A percentile compares a stretch with the other conserved stretches of the same genome.
Conservation (phyloP, 2,113 vertebrate species). For the Phaethornis superciliosus region DNA sequence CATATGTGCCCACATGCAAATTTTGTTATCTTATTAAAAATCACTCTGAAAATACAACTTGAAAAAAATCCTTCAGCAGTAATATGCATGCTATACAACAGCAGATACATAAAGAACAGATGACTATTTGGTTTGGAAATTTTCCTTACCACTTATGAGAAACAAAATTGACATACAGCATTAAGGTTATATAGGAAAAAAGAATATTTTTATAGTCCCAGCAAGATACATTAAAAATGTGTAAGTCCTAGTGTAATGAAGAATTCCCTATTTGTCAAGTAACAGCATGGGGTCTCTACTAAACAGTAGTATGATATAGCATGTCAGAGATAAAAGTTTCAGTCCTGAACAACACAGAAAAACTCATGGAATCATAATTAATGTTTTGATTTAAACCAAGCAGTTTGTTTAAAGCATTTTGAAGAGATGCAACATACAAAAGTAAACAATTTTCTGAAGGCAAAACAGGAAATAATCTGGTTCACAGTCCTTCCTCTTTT, state of each 20-base stretch:
- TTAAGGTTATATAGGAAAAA: neutral
- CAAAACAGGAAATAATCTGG: conserved; percentile 11
- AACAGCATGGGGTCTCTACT: neutral
- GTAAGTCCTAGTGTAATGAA: neutral
- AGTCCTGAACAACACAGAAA: neutral
- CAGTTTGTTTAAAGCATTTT: neutral
- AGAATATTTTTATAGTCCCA: neutral
- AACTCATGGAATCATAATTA: neutral
- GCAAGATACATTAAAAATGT: neutral
- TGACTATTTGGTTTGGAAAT: neutral
- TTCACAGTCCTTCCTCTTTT: neutral
- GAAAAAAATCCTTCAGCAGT: neutral
- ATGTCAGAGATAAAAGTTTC: conserved; percentile 15
- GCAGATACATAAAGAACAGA: neutral
- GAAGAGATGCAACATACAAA: neutral
- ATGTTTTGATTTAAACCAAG: neutral
- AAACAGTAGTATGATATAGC: neutral
- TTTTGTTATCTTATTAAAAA: neutral
- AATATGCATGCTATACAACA: neutral
- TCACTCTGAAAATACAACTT: neutral
- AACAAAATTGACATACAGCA: neutral
- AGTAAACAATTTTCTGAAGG: conserved; percentile 2
- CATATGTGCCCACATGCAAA: neutral
- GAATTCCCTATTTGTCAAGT: neutral
- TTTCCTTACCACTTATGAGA: neutral